Evolutionary conservation across 2,888 invertebrate species (phyloP), one percentile per base, ranked within the genome.

Genomic region (Orthosia gothica): DNA sequence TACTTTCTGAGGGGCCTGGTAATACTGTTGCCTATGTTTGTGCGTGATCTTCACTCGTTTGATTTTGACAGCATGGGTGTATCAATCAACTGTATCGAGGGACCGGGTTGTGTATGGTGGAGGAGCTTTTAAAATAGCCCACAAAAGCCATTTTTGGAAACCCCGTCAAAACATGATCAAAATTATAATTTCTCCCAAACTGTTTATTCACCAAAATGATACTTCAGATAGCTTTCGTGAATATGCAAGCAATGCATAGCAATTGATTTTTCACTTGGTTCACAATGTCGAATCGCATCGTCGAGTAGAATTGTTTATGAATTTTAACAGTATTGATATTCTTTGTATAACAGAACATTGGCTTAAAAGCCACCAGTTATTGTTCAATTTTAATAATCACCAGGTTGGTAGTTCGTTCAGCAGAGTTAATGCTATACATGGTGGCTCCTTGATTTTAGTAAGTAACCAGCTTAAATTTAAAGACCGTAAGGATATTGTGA

Each of bases 231-330:
- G 20, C 16, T 58, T 20, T 55, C 16, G 55, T 70, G 57, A 63
- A 81, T 68, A 78, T 70, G 58, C 52, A 70, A 78, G 45, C 62
- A 40, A 50, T 59, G 73, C 65, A 77, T 77, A 77, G 55, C 52
- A 76, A 70, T 32, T 50, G 62, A 73, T 32, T 65, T 76, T 63
- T 54, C 40, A 58, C 66, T 72, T 55, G 47, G 32, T 58, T 69
- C 45, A 40, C 49, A 81, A 77, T 54, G 58, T 62, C 20, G 55
- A 64, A 59, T 70, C 12, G 32, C 13, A 23, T 7, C n/a, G 40
- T 13, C 66, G 68, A 65, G n/a, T n/a, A n/a, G n/a, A n/a, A n/a
- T n/a, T n/a, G n/a, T n/a, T n/a, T n/a, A n/a, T n/a, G n/a, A n/a
- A n/a, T n/a, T n/a, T n/a, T n/a, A n/a, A n/a, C n/a, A n/a, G n/a